Base-by-base conservation (phyloP, 2,888 invertebrate genomes). In the Philhelius pedissequus region DNA sequence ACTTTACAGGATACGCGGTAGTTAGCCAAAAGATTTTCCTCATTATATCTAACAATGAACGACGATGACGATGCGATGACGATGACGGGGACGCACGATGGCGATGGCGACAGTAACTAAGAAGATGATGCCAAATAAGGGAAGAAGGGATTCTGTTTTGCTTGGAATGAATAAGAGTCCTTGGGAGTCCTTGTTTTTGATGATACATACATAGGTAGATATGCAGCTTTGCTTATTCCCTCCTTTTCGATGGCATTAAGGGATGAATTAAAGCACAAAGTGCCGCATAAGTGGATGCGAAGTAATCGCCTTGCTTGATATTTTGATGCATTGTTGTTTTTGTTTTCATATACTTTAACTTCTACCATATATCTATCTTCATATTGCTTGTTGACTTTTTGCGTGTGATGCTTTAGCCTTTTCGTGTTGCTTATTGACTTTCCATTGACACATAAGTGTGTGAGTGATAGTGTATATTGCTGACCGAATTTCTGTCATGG, bases 11-110 rank as follows among this genome's bases (percentile, higher is more conserved):
- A 80, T 80, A 80, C 80, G 71, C 80, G 84, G 84, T 80, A 84
- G 84, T 84, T 84, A 84, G 84, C 68, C 84, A 80, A 84, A 83
- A 76, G 84, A 84, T 84, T 84, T 84, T 80, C 80, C 84, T 84
- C 80, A 84, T 84, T 84, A 84, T 62, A 84, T 80, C 60, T 48
- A 52, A 84, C 84, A 84, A 84, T 84, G 75, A 80, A 71, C 30
- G 6, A 20, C 20, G 56, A 32, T 3, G 54, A 20, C 0, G 30
- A 30, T 0, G n/a, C n/a, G 56, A 32, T 3, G 20, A 56, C 50
- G 35, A 38, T 8, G 60, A 27, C 1, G 58, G n/a, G n/a, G n/a
- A n/a, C n/a, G n/a, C n/a, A 20, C 20, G 56, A 32, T 3, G 54
- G 13, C 0, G 30, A 30, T 0, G n/a, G 20, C 7, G 20, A 56